Evolutionary conservation across 2,888 invertebrate species (phyloP).

Genomic region (Yponomeuta sedellus): DNA sequence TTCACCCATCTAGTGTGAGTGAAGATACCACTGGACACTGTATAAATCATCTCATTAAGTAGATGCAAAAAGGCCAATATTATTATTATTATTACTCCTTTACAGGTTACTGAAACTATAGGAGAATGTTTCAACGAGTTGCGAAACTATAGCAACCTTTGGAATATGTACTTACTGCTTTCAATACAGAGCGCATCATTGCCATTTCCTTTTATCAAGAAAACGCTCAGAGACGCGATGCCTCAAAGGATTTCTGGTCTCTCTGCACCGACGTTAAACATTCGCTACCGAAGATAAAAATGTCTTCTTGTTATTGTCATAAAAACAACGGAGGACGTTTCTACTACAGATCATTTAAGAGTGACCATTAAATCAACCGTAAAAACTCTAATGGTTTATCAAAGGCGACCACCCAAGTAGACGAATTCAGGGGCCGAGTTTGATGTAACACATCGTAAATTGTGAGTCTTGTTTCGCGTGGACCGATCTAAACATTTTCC

Average conservation of each 20-base stretch:
- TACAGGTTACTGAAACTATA: constrained; percentile 1
- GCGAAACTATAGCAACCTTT: not conserved
- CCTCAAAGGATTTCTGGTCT: not conserved
- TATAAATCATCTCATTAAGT: too few relatives aligned
- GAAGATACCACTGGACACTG: too few relatives aligned
- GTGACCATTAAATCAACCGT: constrained; percentile 56
- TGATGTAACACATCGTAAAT: constrained; percentile 66
- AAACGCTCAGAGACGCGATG: not conserved
- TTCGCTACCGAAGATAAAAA: not conserved
- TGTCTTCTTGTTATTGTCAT: constrained; percentile 21
- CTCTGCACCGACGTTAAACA: not conserved
- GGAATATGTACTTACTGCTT: not conserved
- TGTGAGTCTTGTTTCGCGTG: constrained; percentile 53
- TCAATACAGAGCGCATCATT: constrained; percentile 8
- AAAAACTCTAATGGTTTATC: constrained; percentile 64
- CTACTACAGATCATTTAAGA: constrained; percentile 47
- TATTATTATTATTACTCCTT: too few relatives aligned
- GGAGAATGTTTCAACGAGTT: not conserved
- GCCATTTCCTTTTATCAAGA: not conserved
- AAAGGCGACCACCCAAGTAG: constrained; percentile 65
- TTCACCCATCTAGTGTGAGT: too few relatives aligned
- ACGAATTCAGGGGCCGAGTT: constrained; percentile 55
- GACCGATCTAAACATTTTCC: constrained; percentile 48
- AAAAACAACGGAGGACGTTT: constrained; percentile 44
- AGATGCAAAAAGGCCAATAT: too few relatives aligned